A percentile compares a stretch with the other conserved stretches of the same genome.
phyloP scores from a whole-genome alignment of 2,888 invertebrate species.

The Thelaira solivaga region DNA sequence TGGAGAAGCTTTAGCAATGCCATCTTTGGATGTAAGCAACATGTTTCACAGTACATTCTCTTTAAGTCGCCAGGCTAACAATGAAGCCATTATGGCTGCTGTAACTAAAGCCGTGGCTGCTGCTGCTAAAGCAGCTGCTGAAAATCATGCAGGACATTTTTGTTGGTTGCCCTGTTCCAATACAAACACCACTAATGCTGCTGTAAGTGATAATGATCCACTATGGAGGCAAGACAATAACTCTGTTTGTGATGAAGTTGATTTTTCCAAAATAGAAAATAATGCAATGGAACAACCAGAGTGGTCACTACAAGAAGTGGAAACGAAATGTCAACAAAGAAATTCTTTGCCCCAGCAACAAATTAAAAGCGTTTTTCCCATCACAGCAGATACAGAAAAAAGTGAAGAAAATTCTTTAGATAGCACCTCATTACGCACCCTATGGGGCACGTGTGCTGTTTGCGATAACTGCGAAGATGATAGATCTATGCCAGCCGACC shows the following conservation, averaged over 20 bases:
- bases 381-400: slow-evolving; percentile 25
- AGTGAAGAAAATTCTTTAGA: slow-evolving; percentile 49
- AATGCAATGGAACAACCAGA: slow-evolving; percentile 32
- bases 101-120: slow-evolving; percentile 65
- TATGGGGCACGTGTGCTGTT: slow-evolving; percentile 73
- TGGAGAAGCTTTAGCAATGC: background rate
- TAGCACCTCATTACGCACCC: slow-evolving; percentile 64
- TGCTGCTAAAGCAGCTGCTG: slow-evolving; percentile 60
- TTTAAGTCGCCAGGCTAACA: slow-evolving; percentile 57
- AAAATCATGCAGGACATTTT: slow-evolving; percentile 41
- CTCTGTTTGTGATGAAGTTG: slow-evolving; percentile 57
- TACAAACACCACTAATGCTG: background rate
- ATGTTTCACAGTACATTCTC: slow-evolving; percentile 44
- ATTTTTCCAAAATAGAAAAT: slow-evolving; percentile 47
- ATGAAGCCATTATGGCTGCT: slow-evolving; percentile 63
- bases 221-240: slow-evolving; percentile 39
- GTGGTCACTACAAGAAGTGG: slow-evolving; percentile 71
- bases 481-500: slow-evolving; percentile 71
- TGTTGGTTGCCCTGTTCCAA: slow-evolving; percentile 39
- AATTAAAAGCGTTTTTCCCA: background rate
- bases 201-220: background rate
- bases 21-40: slow-evolving; percentile 16
- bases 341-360: slow-evolving; percentile 40
- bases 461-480: slow-evolving; percentile 68
- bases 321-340: slow-evolving; percentile 66